phyloP scores from a whole-genome alignment of 2,113 vertebrate genomes.

The Mungos mungo region DNA sequence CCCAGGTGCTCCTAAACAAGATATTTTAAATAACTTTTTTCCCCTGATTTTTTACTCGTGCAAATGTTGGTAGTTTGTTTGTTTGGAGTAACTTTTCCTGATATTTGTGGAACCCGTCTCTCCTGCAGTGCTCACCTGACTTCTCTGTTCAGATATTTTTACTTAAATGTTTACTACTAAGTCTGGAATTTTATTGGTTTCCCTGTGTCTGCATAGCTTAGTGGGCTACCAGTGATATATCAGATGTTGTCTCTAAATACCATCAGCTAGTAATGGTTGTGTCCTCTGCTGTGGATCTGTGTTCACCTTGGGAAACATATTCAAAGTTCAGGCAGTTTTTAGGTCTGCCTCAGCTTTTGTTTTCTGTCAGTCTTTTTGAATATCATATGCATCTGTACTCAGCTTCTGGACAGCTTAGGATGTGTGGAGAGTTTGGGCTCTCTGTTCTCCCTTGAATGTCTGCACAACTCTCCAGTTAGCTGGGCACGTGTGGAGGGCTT shows the following conservation, averaged over 20 bases:
- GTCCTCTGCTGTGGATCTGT: background rate
- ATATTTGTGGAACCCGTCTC: background rate
- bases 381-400: background rate
- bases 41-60: fast-evolving
- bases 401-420: background rate
- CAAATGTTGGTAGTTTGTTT: background rate
- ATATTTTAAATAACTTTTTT: background rate
- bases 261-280: background rate
- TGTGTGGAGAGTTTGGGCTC: background rate
- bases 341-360: background rate
- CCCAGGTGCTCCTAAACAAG: background rate
- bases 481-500: background rate
- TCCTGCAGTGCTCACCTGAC: background rate
- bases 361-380: background rate
- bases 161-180: background rate
- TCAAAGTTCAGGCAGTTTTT: background rate
- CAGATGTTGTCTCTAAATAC: background rate
- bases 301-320: background rate
- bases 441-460: background rate
- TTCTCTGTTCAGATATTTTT: background rate
- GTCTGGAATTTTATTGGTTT: background rate
- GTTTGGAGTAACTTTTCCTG: background rate
- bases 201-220: background rate
- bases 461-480: background rate
- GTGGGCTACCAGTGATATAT: background rate